These are phyloP conservation scores for Pygathrix nemaeus DNA, from an alignment of 2,113 vertebrate species.

Conservation along the genomic window DNA sequence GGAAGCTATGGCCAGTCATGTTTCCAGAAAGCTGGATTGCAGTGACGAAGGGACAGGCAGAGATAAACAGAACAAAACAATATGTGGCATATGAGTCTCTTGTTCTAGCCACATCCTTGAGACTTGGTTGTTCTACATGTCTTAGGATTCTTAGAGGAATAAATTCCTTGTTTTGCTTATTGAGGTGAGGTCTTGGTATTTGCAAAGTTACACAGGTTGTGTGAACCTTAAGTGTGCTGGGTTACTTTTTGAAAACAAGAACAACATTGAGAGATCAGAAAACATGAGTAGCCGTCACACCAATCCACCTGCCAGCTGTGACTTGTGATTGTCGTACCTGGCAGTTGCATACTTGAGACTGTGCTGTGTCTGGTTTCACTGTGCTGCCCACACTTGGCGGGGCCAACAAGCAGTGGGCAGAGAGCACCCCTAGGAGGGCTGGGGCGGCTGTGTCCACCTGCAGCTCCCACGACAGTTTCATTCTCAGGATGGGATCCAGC, in stretches of 20 bases:
- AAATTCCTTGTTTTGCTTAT: not conserved
- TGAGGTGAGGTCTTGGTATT: not conserved
- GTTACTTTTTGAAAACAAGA: not conserved
- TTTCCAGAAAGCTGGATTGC: not conserved
- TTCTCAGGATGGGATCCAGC: not conserved
- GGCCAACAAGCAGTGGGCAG: not conserved
- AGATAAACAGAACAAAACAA: not conserved
- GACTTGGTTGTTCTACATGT: not conserved
- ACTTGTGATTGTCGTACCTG: not conserved
- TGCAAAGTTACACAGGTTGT: not conserved
- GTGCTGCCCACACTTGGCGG: not conserved
- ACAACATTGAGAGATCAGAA: not conserved
- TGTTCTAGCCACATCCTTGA: not conserved
- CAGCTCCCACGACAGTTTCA: not conserved
- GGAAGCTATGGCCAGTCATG: not conserved
- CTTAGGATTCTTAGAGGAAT: not conserved
- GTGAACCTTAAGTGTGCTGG: not conserved
- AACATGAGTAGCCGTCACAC: not conserved
- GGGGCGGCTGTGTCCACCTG: fast-evolving
- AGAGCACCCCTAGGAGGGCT: fast-evolving
- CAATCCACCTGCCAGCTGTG: not conserved
- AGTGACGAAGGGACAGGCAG: not conserved
- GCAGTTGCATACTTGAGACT: not conserved
- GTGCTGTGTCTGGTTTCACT: not conserved
- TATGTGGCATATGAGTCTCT: not conserved